Evolutionary conservation across 2,888 invertebrate species (phyloP).

Genomic region (Pollenia labialis): DNA sequence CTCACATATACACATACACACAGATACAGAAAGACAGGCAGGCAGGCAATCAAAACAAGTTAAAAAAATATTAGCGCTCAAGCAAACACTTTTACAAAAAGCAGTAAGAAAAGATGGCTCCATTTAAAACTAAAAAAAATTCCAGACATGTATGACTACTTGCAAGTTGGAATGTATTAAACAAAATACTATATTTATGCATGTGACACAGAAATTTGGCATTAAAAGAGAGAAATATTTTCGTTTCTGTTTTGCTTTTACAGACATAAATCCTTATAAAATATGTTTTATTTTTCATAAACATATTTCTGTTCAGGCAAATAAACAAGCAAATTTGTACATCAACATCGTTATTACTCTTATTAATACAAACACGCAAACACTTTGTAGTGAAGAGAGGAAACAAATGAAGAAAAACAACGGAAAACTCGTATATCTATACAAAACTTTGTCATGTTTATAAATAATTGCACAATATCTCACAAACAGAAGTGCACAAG

Average conservation of each 20-base stretch:
- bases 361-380: neutral
- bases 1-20: neutral
- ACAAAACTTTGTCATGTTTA: constrained; percentile 52
- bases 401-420: neutral
- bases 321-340: constrained; percentile 16
- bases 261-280: constrained; percentile 55
- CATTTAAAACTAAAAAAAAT: constrained; percentile 8
- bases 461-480: constrained; percentile 5
- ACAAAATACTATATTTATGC: neutral
- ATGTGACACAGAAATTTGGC: constrained; percentile 1
- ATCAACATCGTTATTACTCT: neutral
- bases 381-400: neutral
- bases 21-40: constrained; percentile 2
- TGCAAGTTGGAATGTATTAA: neutral
- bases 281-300: constrained; percentile 47
- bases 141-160: neutral
- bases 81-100: neutral
- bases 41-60: constrained; percentile 42
- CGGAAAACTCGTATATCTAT: neutral
- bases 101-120: constrained; percentile 19
- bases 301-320: constrained; percentile 31
- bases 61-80: neutral
- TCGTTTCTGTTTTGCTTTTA: neutral
- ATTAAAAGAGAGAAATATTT: neutral
- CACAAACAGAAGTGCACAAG: neutral